phyloP scores from a whole-genome alignment of 1,140 invertebrate genomes.

The fruit fly (Drosophila melanogaster) region Release_6_plus_ISO1_MT NC_004354.4:17156501-17157000 shows the following conservation, averaged over 20 bases:
- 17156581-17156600: conserved; percentile 56
- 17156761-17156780: conserved; percentile 15
- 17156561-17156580: conserved; percentile 32
- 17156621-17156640: conserved; percentile 52
- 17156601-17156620: conserved; percentile 52
- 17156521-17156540: conserved; percentile 41
- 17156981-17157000: conserved; percentile 13
- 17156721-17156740: conserved; percentile 54
- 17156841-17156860: neutral
- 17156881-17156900: neutral
- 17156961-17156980: conserved; percentile 13
- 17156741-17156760: neutral
- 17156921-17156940: neutral
- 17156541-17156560: conserved; percentile 6
- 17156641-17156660: conserved; percentile 48
- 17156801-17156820: conserved; percentile 15
- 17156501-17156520: conserved; percentile 71
- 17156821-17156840: conserved; percentile 20
- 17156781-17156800: conserved; percentile 30
- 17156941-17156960: conserved; percentile 1
- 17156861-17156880: neutral
- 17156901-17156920: neutral
- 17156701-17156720: conserved; percentile 32
- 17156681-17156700: conserved; percentile 1
- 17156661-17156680: conserved; percentile 53